These are phyloP conservation scores for Myotis yumanensis DNA, from an alignment of 2,113 vertebrate species.

Conservation along the genomic window DNA sequence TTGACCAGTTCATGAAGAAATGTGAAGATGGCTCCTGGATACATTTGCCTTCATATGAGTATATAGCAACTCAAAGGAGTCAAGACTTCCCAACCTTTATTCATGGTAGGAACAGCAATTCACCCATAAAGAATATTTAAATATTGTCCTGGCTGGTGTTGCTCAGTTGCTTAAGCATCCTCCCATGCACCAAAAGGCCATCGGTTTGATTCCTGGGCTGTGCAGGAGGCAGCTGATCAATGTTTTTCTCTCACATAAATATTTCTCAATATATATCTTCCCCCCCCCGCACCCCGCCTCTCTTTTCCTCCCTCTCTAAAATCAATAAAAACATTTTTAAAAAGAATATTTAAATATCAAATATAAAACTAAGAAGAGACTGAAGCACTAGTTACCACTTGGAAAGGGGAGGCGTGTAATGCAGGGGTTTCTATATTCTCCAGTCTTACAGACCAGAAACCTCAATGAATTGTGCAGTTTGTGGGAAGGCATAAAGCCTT, in stretches of 20 bases:
- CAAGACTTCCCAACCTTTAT: neutral
- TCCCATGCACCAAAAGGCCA: neutral
- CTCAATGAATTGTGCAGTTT: neutral
- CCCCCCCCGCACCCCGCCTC: too few relatives aligned
- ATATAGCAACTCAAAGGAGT: fast-evolving
- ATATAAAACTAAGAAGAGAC: neutral
- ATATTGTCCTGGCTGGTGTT: neutral
- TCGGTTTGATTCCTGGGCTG: neutral
- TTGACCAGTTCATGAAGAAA: slow-evolving; percentile 84
- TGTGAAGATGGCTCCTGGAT: slow-evolving; percentile 81
- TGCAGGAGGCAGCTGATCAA: neutral
- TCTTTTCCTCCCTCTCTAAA: neutral
- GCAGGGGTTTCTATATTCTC: neutral
- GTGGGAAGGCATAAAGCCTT: neutral
- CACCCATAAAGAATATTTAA: neutral
- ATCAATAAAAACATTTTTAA: neutral
- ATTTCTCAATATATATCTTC: neutral
- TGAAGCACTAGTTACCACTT: neutral
- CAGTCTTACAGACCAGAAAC: slow-evolving; percentile 23
- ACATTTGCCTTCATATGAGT: slow-evolving; percentile 34
- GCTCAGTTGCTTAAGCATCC: neutral
- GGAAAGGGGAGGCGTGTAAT: neutral
- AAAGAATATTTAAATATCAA: neutral
- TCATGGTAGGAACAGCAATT: slow-evolving; percentile 43
- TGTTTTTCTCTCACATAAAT: neutral